phyloP scores from a whole-genome alignment of 2,113 vertebrate species.

The Triplophysa tibetana region DNA sequence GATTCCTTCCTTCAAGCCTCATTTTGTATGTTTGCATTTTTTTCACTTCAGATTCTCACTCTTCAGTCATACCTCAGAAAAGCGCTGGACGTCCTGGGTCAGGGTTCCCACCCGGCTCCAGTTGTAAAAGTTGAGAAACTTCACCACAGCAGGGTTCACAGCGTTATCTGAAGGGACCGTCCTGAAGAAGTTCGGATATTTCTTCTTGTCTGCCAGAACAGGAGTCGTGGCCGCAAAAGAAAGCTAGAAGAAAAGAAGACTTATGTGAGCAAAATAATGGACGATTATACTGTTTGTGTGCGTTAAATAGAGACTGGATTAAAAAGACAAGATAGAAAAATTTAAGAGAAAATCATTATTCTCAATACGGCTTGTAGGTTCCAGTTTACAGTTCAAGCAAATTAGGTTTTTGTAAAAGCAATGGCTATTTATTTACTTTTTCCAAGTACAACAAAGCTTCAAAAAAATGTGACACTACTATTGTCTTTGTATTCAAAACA shows the following conservation, averaged over 20 bases:
- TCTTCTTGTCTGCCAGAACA: slow-evolving; percentile 97
- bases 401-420: no score
- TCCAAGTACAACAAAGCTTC: no score
- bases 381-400: no score
- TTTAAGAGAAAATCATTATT: background rate
- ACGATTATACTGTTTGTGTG: no score
- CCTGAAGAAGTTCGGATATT: slow-evolving; percentile 98
- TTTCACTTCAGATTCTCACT: no score
- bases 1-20: no score
- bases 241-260: slow-evolving; percentile 74
- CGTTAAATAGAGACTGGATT: no score
- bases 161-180: slow-evolving; percentile 98
- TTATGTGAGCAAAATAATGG: background rate
- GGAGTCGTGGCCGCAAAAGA: slow-evolving; percentile 98
- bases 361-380: background rate
- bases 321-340: no score
- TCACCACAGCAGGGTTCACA: slow-evolving; percentile 96
- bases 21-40: no score
- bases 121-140: slow-evolving; percentile 90
- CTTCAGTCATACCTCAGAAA: slow-evolving; percentile 88
- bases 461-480: no score
- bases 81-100: slow-evolving; percentile 96
- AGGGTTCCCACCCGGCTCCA: slow-evolving; percentile 97
- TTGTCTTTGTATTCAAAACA: no score
- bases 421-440: no score